Conservation (phyloP, 2,797 vertebrate genomes). For the Anguilla pacifica region DNA sequence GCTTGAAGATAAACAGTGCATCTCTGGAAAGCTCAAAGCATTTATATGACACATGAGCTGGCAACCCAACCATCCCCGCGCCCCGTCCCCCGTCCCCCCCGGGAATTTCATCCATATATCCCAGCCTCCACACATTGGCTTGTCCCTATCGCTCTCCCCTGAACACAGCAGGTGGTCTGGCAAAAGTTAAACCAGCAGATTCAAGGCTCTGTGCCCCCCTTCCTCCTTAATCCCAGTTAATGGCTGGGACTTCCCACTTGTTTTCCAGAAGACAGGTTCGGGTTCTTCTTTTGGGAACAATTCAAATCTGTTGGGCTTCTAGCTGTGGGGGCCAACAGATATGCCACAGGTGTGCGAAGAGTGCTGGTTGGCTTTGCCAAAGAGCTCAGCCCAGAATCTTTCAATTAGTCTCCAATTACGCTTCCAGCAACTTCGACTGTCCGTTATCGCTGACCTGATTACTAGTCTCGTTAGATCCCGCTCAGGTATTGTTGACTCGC, state of each 20-base stretch:
- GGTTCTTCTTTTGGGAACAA: constrained; percentile 48
- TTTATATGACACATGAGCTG: constrained; percentile 65
- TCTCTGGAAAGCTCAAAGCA: constrained; percentile 63
- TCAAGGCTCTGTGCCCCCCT: constrained; percentile 46
- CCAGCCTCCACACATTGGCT: constrained; percentile 45
- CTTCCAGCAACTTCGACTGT: constrained; percentile 47
- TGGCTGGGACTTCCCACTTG: constrained; percentile 51
- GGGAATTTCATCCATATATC: constrained; percentile 54
- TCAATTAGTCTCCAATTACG: constrained; percentile 54
- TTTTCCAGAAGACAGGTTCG: constrained; percentile 42
- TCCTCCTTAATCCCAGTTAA: constrained; percentile 58
- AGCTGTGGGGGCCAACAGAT: constrained; percentile 21
- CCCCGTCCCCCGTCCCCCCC: background rate
- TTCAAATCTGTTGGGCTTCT: constrained; percentile 42
- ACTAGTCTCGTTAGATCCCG: constrained; percentile 49
- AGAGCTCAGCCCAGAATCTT: constrained; percentile 21
- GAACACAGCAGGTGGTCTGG: constrained; percentile 47
- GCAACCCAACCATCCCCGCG: background rate
- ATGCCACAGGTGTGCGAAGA: background rate
- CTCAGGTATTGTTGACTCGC: background rate
- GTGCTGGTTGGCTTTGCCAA: constrained; percentile 31
- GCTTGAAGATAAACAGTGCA: constrained; percentile 68
- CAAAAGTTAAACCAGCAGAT: constrained; percentile 45
- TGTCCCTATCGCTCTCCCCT: constrained; percentile 66
- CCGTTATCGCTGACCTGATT: constrained; percentile 50